phyloP scores from a whole-genome alignment of 2,888 invertebrate species.

The Horisme vitalbata region DNA sequence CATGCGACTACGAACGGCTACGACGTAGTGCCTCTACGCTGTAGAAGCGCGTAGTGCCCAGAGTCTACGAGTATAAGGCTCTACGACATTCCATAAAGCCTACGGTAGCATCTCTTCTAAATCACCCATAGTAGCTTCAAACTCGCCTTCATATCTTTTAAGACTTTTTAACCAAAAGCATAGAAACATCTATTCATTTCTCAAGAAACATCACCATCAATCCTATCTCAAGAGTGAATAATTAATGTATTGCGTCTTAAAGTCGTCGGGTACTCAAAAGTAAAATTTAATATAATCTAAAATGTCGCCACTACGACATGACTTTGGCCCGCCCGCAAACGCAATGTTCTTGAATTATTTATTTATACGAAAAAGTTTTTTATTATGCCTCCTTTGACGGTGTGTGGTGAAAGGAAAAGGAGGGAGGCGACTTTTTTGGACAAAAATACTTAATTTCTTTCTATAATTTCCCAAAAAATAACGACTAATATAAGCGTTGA shows the following conservation, averaged over 20 bases:
- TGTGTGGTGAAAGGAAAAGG: slow-evolving; percentile 12
- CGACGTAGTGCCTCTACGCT: too few species aligned
- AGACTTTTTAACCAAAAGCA: neutral
- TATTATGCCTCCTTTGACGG: slow-evolving; percentile 41
- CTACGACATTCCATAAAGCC: too few species aligned
- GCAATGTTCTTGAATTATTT: slow-evolving; percentile 51
- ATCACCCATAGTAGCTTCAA: too few species aligned
- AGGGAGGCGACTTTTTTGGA: too few species aligned
- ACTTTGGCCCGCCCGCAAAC: slow-evolving; percentile 40
- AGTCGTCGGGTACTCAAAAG: slow-evolving; percentile 27
- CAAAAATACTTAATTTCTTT: too few species aligned
- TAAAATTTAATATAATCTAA: slow-evolving; percentile 45
- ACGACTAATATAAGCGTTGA: too few species aligned
- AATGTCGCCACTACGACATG: slow-evolving; percentile 31
- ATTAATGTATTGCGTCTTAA: slow-evolving; percentile 30
- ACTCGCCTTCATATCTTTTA: neutral
- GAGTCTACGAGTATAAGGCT: too few species aligned
- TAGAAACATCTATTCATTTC: slow-evolving; percentile 7
- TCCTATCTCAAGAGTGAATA: slow-evolving; percentile 29
- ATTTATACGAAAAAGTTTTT: slow-evolving; percentile 56
- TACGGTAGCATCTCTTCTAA: too few species aligned
- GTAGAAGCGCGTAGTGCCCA: too few species aligned
- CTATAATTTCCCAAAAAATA: too few species aligned
- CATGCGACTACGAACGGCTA: too few species aligned
- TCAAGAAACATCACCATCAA: slow-evolving; percentile 10